These are phyloP conservation scores for Caenorhabditis drosophilae DNA, from an alignment of 2,888 invertebrate species.

Conservation along the genomic window DNA sequence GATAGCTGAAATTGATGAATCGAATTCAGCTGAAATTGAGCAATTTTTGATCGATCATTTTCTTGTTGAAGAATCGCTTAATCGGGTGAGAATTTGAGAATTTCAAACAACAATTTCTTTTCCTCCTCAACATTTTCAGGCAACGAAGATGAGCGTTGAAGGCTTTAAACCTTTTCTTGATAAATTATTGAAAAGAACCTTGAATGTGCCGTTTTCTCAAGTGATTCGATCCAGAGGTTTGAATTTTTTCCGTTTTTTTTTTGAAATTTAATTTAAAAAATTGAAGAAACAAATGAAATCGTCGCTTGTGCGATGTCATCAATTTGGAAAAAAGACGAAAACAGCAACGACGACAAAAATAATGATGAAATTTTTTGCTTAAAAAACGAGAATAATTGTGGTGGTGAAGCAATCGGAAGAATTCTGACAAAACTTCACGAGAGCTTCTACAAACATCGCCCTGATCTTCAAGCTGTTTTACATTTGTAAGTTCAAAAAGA, in stretches of 20 bases:
- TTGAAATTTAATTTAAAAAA: background rate
- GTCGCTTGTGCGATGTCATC: slow-evolving; percentile 31
- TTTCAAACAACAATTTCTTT: background rate
- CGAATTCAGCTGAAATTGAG: slow-evolving; percentile 1
- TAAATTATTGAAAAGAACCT: slow-evolving; percentile 15
- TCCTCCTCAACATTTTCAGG: background rate
- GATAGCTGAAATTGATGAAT: no score
- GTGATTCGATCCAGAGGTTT: slow-evolving; percentile 13
- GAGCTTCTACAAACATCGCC: slow-evolving; percentile 12
- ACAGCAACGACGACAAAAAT: background rate
- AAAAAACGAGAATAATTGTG: background rate
- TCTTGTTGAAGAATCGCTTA: slow-evolving; percentile 23
- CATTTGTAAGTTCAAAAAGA: slow-evolving; percentile 22
- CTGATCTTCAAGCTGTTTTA: slow-evolving; percentile 11
- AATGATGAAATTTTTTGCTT: slow-evolving; percentile 18
- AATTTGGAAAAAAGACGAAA: slow-evolving; percentile 13
- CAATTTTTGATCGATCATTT: slow-evolving; percentile 29
- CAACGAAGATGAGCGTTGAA: slow-evolving; percentile 10
- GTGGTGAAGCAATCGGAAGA: slow-evolving; percentile 18
- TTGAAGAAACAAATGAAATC: slow-evolving; percentile 17
- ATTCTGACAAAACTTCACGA: slow-evolving; percentile 28
- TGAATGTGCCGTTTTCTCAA: slow-evolving; percentile 20
- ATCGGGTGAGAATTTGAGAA: background rate
- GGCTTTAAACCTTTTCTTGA: slow-evolving; percentile 25
- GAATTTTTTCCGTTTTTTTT: background rate